phyloP scores from a whole-genome alignment of 1,140 invertebrate species.

The Drosophila parvula region DNA sequence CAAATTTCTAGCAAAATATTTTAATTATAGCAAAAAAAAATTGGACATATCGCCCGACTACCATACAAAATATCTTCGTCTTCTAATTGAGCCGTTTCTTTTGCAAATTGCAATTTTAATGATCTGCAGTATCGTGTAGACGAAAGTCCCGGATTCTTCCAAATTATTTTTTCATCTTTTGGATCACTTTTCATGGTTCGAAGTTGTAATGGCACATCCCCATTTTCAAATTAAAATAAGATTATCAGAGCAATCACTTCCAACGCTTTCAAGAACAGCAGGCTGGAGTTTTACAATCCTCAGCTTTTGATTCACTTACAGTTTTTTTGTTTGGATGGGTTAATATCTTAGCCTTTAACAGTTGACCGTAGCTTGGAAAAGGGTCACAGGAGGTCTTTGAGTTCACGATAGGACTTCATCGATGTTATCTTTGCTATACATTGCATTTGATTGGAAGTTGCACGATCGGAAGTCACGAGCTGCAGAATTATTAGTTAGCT shows the following conservation, averaged over 20 bases:
- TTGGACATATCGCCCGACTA: too few relatives aligned
- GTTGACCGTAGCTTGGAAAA: slow-evolving; percentile 18
- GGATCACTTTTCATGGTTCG: too few relatives aligned
- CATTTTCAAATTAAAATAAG: slow-evolving; percentile 24
- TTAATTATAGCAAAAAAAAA: too few relatives aligned
- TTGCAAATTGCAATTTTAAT: slow-evolving; percentile 12
- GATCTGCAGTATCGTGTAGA: neutral
- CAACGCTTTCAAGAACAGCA: slow-evolving; percentile 8
- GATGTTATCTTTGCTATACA: too few relatives aligned
- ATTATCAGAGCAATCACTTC: slow-evolving; percentile 13
- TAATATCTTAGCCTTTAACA: slow-evolving; percentile 8
- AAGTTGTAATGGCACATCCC: neutral
- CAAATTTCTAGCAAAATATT: too few relatives aligned
- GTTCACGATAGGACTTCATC: neutral
- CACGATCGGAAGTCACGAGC: slow-evolving; percentile 1
- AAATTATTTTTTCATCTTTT: slow-evolving; percentile 3
- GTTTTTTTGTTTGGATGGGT: slow-evolving; percentile 21
- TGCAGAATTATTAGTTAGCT: slow-evolving; percentile 3
- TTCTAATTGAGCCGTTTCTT: neutral
- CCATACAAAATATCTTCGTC: too few relatives aligned
- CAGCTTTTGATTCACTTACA: slow-evolving; percentile 20
- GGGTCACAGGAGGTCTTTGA: slow-evolving; percentile 5
- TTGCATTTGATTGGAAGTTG: neutral
- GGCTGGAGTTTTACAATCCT: slow-evolving; percentile 14
- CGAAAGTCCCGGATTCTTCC: slow-evolving; percentile 1